A percentile compares a stretch with the other conserved stretches of the same genome.
These are phyloP conservation scores for Tenthredo mesomela DNA, from an alignment of 2,888 invertebrate genomes.

Conservation along the genomic window DNA sequence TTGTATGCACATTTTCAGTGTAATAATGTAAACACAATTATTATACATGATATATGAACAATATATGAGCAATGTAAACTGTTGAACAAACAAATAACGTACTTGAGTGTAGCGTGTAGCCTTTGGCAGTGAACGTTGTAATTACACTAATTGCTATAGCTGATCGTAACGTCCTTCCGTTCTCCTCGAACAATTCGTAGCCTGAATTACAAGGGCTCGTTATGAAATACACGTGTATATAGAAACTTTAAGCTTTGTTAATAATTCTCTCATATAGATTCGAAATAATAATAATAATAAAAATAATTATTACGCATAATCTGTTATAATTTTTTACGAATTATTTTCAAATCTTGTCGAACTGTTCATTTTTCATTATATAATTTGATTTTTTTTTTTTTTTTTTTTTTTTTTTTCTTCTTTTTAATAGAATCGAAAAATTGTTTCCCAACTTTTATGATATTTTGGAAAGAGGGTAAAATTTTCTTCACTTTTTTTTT, in stretches of 20 bases:
- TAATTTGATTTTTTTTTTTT: not conserved
- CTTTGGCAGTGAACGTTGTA: conserved; percentile 26
- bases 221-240: not conserved
- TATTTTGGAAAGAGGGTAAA: not conserved
- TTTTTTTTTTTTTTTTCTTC: not conserved
- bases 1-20: not conserved
- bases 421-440: not conserved
- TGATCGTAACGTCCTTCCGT: conserved; percentile 38
- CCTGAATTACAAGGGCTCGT: not conserved
- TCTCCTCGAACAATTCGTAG: conserved; percentile 43
- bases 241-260: not conserved
- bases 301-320: not conserved
- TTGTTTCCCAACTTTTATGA: not conserved
- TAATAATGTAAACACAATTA: not conserved
- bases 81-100: not conserved
- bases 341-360: not conserved
- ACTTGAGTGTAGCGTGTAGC: conserved; percentile 20
- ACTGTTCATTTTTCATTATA: too few species aligned
- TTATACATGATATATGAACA: not conserved
- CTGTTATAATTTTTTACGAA: not conserved
- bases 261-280: not conserved
- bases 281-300: not conserved
- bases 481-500: not conserved
- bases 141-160: conserved; percentile 46
- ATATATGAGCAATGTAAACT: not conserved